Conservation (phyloP, 2,888 invertebrate species). For the Pristionchus fissidentatus region DNA sequence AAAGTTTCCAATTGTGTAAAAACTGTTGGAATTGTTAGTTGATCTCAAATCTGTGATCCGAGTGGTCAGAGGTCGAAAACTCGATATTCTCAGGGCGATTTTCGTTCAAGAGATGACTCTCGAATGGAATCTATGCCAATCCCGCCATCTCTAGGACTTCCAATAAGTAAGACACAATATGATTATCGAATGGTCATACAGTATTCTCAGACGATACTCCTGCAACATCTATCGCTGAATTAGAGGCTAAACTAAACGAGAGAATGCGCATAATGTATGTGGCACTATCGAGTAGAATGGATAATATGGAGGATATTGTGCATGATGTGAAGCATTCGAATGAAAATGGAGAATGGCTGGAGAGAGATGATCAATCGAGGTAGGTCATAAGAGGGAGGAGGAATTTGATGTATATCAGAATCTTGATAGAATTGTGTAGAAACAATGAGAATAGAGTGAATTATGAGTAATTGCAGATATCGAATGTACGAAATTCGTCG, state of each 20-base stretch:
- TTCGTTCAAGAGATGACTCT: not conserved
- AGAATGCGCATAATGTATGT: conserved; percentile 15
- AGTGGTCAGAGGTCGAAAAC: too few species aligned
- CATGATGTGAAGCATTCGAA: not conserved
- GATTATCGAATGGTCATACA: not conserved
- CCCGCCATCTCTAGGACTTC: not conserved
- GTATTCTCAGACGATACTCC: not conserved
- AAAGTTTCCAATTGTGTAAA: too few species aligned
- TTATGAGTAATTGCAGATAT: not conserved
- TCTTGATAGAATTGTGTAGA: too few species aligned
- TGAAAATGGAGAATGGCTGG: conserved; percentile 37
- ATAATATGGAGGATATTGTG: not conserved
- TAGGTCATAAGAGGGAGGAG: not conserved
- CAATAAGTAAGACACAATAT: not conserved
- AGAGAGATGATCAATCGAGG: conserved; percentile 33
- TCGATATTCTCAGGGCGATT: not conserved
- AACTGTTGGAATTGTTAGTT: too few species aligned
- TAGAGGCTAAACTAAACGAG: conserved; percentile 13
- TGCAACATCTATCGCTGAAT: not conserved
- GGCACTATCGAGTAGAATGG: conserved; percentile 11
- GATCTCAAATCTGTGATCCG: too few species aligned
- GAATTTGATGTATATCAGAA: too few species aligned
- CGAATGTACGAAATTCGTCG: not conserved
- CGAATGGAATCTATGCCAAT: not conserved
- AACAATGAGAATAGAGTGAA: not conserved